phyloP scores from a whole-genome alignment of 2,888 invertebrate genomes.

The Digitonthophagus gazella region DNA sequence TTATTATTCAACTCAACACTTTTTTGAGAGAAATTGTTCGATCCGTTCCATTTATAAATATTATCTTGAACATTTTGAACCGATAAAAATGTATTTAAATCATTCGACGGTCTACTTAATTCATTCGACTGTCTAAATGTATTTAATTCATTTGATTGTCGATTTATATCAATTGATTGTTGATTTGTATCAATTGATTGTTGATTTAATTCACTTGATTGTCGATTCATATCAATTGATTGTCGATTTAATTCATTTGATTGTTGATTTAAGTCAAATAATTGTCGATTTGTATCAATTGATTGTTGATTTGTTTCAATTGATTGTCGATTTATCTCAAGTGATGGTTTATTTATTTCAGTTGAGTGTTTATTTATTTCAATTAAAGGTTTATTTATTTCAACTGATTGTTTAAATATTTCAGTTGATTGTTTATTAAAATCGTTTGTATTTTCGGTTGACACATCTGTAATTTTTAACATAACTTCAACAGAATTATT shows the following conservation, averaged over 20 bases:
- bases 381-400: neutral
- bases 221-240: neutral
- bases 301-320: neutral
- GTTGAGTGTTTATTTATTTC: neutral
- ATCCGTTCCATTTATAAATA: neutral
- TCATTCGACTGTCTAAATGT: neutral
- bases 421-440: neutral
- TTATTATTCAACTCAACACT: neutral
- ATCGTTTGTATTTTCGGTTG: neutral
- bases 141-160: neutral
- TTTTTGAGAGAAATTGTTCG: neutral
- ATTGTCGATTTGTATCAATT: neutral
- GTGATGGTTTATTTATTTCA: neutral
- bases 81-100: neutral
- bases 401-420: neutral
- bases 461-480: neutral
- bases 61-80: neutral
- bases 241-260: neutral
- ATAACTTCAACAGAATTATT: slow-evolving; percentile 9
- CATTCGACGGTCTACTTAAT: neutral
- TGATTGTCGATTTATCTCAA: neutral
- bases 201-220: neutral
- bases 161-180: neutral
- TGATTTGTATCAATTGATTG: neutral
- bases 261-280: neutral